These are phyloP conservation scores for Drosophila sturtevanti DNA, from an alignment of 1,140 invertebrate genomes.

Conservation along the genomic window DNA sequence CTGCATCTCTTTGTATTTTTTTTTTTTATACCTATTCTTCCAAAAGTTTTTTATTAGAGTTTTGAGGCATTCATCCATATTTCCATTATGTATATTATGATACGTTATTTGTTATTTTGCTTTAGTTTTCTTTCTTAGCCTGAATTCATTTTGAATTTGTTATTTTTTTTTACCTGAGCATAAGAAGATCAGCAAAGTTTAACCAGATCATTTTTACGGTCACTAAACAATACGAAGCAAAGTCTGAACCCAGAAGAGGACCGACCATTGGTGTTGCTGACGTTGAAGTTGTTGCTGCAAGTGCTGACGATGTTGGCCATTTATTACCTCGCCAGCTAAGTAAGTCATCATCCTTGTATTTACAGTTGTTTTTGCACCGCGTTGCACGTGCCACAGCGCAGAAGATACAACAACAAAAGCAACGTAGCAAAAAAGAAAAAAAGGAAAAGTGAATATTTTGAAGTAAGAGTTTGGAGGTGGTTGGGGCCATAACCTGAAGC, in stretches of 20 bases:
- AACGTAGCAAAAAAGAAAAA: not conserved
- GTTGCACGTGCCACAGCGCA: conserved; percentile 49
- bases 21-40: no score
- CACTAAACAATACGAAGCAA: not conserved
- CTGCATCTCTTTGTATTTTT: no score
- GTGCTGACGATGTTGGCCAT: conserved; percentile 37
- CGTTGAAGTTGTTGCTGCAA: not conserved
- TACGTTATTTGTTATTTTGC: no score
- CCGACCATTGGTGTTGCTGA: conserved; percentile 2
- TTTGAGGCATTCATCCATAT: no score
- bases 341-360: conserved; percentile 74
- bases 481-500: conserved; percentile 35
- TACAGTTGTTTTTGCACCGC: conserved; percentile 66
- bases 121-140: no score
- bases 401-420: not conserved
- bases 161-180: no score
- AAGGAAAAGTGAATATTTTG: conserved; percentile 43
- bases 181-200: not conserved
- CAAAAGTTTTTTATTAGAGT: no score
- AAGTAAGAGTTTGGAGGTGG: conserved; percentile 31
- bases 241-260: not conserved
- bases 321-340: conserved; percentile 70
- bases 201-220: not conserved
- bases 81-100: no score
- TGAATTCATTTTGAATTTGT: no score